Evolutionary conservation across 2,113 vertebrate species (phyloP).

Genomic region (Formicarius rufipectus): DNA sequence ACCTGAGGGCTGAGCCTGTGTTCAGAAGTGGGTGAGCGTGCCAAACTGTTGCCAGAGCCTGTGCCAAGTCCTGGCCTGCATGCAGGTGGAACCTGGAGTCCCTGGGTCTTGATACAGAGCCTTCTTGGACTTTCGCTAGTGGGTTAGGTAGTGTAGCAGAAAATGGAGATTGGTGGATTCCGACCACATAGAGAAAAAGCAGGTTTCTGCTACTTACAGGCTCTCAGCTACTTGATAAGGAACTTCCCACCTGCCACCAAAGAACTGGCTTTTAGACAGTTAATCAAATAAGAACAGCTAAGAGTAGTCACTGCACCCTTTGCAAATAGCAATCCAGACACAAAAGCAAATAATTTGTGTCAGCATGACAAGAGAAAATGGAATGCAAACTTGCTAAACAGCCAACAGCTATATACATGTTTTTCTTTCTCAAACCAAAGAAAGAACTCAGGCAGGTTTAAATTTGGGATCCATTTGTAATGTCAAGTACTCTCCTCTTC

Average conservation of each 20-base stretch:
- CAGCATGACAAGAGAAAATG: conserved; percentile 20
- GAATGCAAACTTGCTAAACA: conserved; percentile 37
- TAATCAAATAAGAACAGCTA: background rate
- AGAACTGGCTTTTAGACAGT: background rate
- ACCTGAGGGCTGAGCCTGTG: accelerated
- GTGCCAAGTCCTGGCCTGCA: background rate
- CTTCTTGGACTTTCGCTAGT: accelerated
- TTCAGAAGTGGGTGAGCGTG: background rate
- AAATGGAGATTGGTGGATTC: background rate
- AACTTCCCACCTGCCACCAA: background rate
- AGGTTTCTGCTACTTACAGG: background rate
- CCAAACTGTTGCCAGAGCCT: background rate
- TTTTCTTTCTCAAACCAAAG: background rate
- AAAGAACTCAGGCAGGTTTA: background rate
- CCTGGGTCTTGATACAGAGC: accelerated
- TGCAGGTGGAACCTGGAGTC: accelerated
- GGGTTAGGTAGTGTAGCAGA: accelerated
- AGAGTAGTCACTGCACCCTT: background rate
- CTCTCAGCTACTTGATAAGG: background rate
- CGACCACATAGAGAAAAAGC: background rate
- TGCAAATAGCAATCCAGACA: conserved; percentile 38
- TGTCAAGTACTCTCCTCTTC: accelerated
- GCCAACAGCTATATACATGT: background rate
- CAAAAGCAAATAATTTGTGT: conserved; percentile 40
- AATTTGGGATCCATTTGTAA: background rate